phyloP scores from a whole-genome alignment of 2,888 invertebrate genomes.

The Loripinus fragilis region DNA sequence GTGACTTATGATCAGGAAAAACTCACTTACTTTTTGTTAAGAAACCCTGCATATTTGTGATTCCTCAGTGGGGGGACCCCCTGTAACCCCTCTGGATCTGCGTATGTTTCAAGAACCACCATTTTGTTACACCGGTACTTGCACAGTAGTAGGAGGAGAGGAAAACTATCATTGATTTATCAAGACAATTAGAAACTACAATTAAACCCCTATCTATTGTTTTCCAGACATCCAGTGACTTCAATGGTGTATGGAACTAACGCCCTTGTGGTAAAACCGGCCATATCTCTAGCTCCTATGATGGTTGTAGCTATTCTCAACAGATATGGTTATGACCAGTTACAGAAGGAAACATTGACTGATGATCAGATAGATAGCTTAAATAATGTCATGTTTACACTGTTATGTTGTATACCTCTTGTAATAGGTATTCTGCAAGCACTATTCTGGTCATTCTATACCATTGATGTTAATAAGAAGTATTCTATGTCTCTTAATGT shows the following conservation, averaged over 20 bases:
- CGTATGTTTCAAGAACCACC: no score
- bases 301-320: conserved; percentile 75
- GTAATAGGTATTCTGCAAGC: conserved; percentile 68
- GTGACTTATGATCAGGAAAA: no score
- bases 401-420: conserved; percentile 66
- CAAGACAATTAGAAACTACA: no score
- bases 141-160: no score
- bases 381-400: conserved; percentile 66
- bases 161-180: no score
- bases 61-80: no score
- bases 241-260: conserved; percentile 81
- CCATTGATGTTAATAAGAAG: conserved; percentile 34
- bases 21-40: no score
- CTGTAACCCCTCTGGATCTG: no score
- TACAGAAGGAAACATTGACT: conserved; percentile 41
- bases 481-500: background rate
- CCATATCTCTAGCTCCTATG: conserved; percentile 79
- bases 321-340: conserved; percentile 69
- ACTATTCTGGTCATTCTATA: conserved; percentile 70
- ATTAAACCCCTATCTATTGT: background rate
- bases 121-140: no score
- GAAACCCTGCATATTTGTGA: no score
- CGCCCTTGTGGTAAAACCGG: conserved; percentile 80
- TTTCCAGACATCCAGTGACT: conserved; percentile 78
- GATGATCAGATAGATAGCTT: conserved; percentile 38